Conservation (phyloP, 1,140 invertebrate species). For the Platyura marginata region DNA sequence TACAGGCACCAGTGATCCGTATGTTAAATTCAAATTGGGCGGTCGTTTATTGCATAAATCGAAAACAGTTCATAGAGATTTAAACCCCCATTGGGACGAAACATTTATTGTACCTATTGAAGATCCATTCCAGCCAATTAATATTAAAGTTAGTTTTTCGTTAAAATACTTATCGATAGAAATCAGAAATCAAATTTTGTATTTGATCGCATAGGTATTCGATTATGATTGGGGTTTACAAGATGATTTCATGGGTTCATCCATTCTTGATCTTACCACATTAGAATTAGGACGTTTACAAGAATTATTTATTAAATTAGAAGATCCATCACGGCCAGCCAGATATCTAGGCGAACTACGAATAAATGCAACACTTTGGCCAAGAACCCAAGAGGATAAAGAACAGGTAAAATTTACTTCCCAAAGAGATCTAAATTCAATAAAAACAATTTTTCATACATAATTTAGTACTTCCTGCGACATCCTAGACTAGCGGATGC, state of each 20-base stretch:
- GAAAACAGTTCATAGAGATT: constrained; percentile 71
- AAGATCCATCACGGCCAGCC: constrained; percentile 40
- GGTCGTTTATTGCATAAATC: constrained; percentile 85
- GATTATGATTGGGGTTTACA: constrained; percentile 96
- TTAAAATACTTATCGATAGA: background rate
- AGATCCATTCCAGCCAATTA: constrained; percentile 75
- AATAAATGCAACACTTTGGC: constrained; percentile 63
- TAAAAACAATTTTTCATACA: background rate
- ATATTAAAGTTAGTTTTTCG: constrained; percentile 52
- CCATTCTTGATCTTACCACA: constrained; percentile 63
- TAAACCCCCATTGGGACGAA: constrained; percentile 93
- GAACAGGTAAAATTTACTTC: constrained; percentile 54
- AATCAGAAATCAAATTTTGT: constrained; percentile 1
- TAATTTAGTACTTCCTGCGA: constrained; percentile 58
- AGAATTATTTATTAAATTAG: constrained; percentile 57
- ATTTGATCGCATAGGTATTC: constrained; percentile 48
- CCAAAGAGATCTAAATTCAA: background rate
- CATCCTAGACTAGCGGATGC: constrained; percentile 56
- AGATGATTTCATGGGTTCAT: constrained; percentile 95
- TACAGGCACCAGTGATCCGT: constrained; percentile 90
- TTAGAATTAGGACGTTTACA: constrained; percentile 66
- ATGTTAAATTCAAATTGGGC: constrained; percentile 90
- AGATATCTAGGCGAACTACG: constrained; percentile 63
- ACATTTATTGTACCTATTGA: constrained; percentile 86
- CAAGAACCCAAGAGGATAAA: constrained; percentile 82